Percentiles rank a stretch among this genome's conserved stretches.
Evolutionary conservation across 2,888 invertebrate species (phyloP).

Genomic region (Pycnomerus fuliginosus): DNA sequence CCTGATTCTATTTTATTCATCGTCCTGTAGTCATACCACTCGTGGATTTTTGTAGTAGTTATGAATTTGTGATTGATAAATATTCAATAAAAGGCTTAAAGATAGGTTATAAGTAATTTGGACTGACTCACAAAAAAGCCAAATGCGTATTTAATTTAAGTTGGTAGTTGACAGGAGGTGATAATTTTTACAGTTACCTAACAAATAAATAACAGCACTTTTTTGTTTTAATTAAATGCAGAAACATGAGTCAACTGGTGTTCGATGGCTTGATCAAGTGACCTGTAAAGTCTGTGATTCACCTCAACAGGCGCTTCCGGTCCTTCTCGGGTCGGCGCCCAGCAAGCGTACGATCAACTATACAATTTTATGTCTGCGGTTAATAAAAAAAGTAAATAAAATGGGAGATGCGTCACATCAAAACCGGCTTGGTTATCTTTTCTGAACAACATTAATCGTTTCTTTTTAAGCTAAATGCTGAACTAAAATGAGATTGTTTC

Average conservation of each 20-base stretch:
- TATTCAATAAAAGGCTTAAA: too few species aligned
- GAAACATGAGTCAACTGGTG: conserved; percentile 24
- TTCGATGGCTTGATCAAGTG: conserved; percentile 26
- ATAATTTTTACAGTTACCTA: conserved; percentile 19
- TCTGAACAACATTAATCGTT: too few species aligned
- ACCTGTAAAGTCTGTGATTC: conserved; percentile 32
- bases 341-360: conserved; percentile 22
- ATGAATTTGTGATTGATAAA: too few species aligned
- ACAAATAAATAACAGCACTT: conserved; percentile 8
- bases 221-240: conserved; percentile 9
- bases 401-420: conserved; percentile 17
- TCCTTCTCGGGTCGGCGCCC: conserved; percentile 30
- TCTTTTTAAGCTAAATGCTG: too few species aligned
- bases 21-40: too few species aligned
- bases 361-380: conserved; percentile 22
- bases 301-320: conserved; percentile 32
- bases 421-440: conserved; percentile 5
- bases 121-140: conserved; percentile 14
- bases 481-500: background rate
- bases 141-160: conserved; percentile 8
- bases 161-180: conserved; percentile 5
- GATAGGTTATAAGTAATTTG: conserved; percentile 1
- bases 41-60: too few species aligned
- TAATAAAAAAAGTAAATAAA: conserved; percentile 20
- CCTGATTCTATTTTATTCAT: too few species aligned